A percentile compares a stretch with the other conserved stretches of the same genome.
These are phyloP conservation scores for Manis javanica DNA, from an alignment of 2,797 vertebrate species.

Conservation along the genomic window DNA sequence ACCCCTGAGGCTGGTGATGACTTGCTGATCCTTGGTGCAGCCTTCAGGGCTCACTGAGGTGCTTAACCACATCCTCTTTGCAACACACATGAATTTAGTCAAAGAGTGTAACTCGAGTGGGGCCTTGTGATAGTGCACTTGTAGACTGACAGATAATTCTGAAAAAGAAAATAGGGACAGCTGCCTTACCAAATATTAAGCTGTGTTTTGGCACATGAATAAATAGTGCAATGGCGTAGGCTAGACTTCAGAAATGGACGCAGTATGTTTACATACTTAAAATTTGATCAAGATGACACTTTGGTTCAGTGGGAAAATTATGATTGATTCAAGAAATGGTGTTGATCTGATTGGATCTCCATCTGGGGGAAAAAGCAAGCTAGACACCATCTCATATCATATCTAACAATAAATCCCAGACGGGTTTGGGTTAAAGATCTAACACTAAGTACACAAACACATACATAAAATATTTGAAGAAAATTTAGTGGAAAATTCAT, in stretches of 20 bases:
- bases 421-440: not conserved
- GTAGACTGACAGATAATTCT: not conserved
- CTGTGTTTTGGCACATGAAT: not conserved
- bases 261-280: not conserved
- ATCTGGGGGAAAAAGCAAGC: not conserved
- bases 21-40: not conserved
- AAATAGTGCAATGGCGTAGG: not conserved
- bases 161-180: not conserved
- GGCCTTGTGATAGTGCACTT: not conserved
- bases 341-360: not conserved
- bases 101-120: not conserved
- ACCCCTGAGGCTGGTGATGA: not conserved
- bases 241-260: not conserved
- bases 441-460: not conserved
- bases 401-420: not conserved
- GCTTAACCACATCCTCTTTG: not conserved
- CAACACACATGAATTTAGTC: slow-evolving; percentile 25
- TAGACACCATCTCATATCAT: not conserved
- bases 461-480: not conserved
- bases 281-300: not conserved
- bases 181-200: slow-evolving; percentile 8
- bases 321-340: not conserved
- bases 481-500: not conserved
- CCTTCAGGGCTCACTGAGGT: too few relatives aligned
- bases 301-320: not conserved